A percentile compares a stretch with the other conserved stretches of the same genome.
These are phyloP conservation scores for Ornithoptera alexandrae DNA, from an alignment of 2,888 invertebrate genomes.

Conservation along the genomic window DNA sequence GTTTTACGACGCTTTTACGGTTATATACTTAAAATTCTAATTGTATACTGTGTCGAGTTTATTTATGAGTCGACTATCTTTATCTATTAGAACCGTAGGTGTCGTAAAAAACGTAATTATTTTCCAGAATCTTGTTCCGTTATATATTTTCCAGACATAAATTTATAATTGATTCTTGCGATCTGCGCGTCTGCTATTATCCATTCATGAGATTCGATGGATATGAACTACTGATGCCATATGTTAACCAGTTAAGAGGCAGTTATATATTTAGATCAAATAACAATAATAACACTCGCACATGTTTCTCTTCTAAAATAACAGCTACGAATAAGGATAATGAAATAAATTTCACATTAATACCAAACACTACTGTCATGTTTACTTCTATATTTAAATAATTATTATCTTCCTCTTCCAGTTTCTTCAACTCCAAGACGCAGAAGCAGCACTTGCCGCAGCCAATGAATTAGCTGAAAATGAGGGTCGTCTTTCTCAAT, in stretches of 20 bases:
- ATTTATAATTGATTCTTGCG: neutral
- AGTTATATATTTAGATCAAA: too few species aligned
- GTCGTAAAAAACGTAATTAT: conserved; percentile 31
- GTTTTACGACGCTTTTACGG: conserved; percentile 44
- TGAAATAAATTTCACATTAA: too few species aligned
- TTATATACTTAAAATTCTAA: conserved; percentile 26
- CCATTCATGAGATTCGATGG: too few species aligned
- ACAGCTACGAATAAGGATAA: too few species aligned
- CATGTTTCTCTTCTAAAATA: too few species aligned
- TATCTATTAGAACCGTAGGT: conserved; percentile 33
- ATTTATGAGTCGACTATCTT: conserved; percentile 33
- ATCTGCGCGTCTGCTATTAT: too few species aligned
- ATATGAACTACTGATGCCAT: too few species aligned
- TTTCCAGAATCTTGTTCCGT: conserved; percentile 16
- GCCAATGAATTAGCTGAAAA: conserved; percentile 45
- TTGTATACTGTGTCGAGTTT: conserved; percentile 21
- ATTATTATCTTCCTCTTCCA: conserved; percentile 40
- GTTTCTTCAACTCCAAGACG: conserved; percentile 62
- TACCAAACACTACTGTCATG: too few species aligned
- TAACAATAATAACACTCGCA: too few species aligned
- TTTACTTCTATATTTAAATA: neutral
- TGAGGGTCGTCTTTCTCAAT: conserved; percentile 47
- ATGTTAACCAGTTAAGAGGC: too few species aligned
- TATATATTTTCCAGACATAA: neutral
- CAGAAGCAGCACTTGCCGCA: conserved; percentile 58